These are phyloP conservation scores for Synchiropus splendidus DNA, from an alignment of 2,113 vertebrate genomes.

Conservation along the genomic window DNA sequence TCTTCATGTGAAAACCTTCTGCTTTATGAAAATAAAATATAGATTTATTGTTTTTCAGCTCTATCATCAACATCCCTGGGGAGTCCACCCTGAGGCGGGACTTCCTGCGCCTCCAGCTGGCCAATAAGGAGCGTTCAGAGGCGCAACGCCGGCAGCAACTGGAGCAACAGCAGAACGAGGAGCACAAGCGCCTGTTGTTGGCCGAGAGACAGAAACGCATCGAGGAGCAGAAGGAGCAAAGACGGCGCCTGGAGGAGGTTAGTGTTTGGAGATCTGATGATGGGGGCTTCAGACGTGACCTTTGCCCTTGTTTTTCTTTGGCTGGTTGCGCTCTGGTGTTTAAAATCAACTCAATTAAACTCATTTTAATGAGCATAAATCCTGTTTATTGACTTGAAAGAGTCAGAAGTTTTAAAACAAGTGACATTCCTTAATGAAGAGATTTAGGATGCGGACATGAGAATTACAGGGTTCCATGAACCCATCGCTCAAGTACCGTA, in stretches of 20 bases:
- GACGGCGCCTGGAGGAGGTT: conserved; percentile 88
- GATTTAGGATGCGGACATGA: too few species aligned
- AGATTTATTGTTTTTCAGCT: too few species aligned
- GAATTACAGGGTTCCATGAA: too few species aligned
- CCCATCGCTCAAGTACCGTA: too few species aligned
- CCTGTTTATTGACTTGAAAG: too few species aligned
- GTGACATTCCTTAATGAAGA: too few species aligned
- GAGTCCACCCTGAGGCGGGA: conserved; percentile 90
- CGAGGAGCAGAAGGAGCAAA: conserved; percentile 96
- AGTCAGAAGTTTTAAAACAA: too few species aligned
- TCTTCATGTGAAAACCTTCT: too few species aligned
- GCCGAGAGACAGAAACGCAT: conserved; percentile 94
- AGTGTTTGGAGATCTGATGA: background rate
- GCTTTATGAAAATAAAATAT: too few species aligned
- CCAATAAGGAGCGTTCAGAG: conserved; percentile 91
- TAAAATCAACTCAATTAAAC: too few species aligned
- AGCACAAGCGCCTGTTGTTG: conserved; percentile 88
- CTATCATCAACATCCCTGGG: conserved; percentile 87
- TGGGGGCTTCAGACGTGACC: background rate
- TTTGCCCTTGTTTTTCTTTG: background rate
- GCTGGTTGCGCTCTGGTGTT: background rate
- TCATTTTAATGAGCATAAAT: too few species aligned
- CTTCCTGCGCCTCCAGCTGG: conserved; percentile 89
- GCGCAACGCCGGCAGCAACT: conserved; percentile 85
- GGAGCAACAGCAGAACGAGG: conserved; percentile 95